Base-by-base conservation (phyloP, 1,140 invertebrate genomes). In the Mesaphorura yosii region DNA sequence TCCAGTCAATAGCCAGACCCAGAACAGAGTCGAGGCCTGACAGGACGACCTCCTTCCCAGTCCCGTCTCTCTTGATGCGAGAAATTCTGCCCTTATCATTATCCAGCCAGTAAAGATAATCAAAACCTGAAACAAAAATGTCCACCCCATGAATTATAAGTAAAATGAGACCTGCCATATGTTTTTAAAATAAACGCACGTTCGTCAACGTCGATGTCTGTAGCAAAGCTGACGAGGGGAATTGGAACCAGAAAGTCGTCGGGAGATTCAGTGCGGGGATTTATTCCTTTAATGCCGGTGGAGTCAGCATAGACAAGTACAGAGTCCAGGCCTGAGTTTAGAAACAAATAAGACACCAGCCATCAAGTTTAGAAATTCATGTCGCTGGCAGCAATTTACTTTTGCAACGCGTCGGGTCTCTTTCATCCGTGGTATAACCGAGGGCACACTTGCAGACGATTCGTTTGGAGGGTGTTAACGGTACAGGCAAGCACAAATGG, bases 51-150 rank as follows among this genome's bases (percentile, higher is more conserved):
- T 80, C 65, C 22, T 82, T 68, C 6, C 72, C 71, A 1, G 82
- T 85, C 19, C 88, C 85, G 70, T 89, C 85, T 46, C 86, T 74
- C 57, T 78, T 76, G 59, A 87, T 82, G 40, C 83, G 72, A 27
- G 79, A 83, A 15, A 89, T 80, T 17, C 73, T 76, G 39, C 83
- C 83, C 46, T 78, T 73, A 58, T 85, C 83, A 55, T 73, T 77
- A 68, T 90, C 86, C 38, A 83, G 79, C 85, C 86, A 90, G 68
- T 84, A 87, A 10, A 89, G 70, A 51, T 76, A 78, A 60, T 84
- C 55, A 22, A 66, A 63, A 39, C 50, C 2, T 40, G 53, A 52
- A 53, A 22, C 29, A 52, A 31, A 47, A 47, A 15, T 27, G 28
- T 5, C 19, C 28, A 7, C 23, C 45, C 14, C 10, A n/a, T 25